A percentile compares a stretch with the other conserved stretches of the same genome.
Evolutionary conservation across 1,140 invertebrate genomes (phyloP).

Genomic region (Ruditapes philippinarum): DNA sequence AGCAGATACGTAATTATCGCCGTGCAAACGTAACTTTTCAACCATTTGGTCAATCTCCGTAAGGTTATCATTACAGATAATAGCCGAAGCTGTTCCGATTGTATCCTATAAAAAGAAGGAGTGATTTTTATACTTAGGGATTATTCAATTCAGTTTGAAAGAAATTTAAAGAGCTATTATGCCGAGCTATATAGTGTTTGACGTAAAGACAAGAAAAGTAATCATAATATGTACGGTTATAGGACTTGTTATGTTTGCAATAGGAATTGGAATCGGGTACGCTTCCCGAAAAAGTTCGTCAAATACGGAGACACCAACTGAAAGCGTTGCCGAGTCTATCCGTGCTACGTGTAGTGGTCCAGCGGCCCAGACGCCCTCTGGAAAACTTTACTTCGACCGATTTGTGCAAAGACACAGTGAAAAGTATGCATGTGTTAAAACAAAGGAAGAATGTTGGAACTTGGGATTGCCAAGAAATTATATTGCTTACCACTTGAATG

Average conservation of each 20-base stretch:
- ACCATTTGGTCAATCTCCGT: too few relatives aligned
- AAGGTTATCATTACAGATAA: too few relatives aligned
- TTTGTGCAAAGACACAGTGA: constrained; percentile 27
- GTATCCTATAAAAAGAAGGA: too few relatives aligned
- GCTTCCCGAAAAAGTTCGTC: not conserved
- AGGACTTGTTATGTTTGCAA: constrained; percentile 20
- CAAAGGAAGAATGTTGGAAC: not conserved
- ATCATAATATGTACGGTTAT: constrained; percentile 1
- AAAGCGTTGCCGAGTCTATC: not conserved
- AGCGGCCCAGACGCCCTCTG: not conserved
- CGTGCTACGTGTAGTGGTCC: not conserved
- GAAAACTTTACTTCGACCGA: constrained; percentile 10
- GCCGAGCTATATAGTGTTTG: constrained; percentile 41
- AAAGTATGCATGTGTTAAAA: not conserved
- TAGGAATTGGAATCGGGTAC: constrained; percentile 47
- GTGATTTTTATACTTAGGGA: too few relatives aligned
- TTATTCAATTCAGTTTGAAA: too few relatives aligned
- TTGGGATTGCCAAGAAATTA: constrained; percentile 66
- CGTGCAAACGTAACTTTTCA: too few relatives aligned
- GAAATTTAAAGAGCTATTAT: not conserved
- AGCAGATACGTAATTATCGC: too few relatives aligned
- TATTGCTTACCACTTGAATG: constrained; percentile 68
- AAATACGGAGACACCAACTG: too few relatives aligned
- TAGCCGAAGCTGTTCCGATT: too few relatives aligned
- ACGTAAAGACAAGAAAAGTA: constrained; percentile 43